These are phyloP conservation scores for Pherbina coryleti DNA, from an alignment of 2,888 invertebrate species.

Conservation along the genomic window DNA sequence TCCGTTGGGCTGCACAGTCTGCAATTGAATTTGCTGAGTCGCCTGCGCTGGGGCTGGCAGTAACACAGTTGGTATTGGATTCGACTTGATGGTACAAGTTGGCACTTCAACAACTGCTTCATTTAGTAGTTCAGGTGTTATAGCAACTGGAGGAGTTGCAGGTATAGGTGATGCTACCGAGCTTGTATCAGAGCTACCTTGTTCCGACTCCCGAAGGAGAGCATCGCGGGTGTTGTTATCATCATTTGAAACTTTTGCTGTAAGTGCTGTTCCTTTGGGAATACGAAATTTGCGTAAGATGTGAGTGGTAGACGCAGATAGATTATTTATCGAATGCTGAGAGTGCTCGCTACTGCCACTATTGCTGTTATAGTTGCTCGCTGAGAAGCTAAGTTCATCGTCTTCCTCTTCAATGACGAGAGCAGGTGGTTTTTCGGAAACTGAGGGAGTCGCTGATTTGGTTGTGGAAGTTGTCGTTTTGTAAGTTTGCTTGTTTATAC, in stretches of 20 bases:
- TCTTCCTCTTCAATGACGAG: conserved; percentile 55
- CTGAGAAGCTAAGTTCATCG: conserved; percentile 44
- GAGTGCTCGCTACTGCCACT: neutral
- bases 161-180: conserved; percentile 26
- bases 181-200: neutral
- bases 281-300: conserved; percentile 66
- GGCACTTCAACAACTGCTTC: neutral
- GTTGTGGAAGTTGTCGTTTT: conserved; percentile 40
- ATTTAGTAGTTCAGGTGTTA: neutral
- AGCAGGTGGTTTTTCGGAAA: conserved; percentile 29
- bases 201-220: neutral
- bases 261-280: conserved; percentile 64
- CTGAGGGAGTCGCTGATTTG: neutral
- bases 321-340: conserved; percentile 39
- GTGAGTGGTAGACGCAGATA: conserved; percentile 59
- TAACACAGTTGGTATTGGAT: neutral
- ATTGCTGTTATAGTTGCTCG: neutral
- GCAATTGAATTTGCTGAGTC: conserved; percentile 55
- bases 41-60: conserved; percentile 42
- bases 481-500: conserved; percentile 39
- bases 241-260: conserved; percentile 55
- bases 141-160: conserved; percentile 42
- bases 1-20: conserved; percentile 63
- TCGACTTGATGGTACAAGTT: neutral
- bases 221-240: neutral